These are phyloP conservation scores for Venustaconcha ellipsiformis DNA, from an alignment of 1,140 invertebrate genomes.

Conservation along the genomic window DNA sequence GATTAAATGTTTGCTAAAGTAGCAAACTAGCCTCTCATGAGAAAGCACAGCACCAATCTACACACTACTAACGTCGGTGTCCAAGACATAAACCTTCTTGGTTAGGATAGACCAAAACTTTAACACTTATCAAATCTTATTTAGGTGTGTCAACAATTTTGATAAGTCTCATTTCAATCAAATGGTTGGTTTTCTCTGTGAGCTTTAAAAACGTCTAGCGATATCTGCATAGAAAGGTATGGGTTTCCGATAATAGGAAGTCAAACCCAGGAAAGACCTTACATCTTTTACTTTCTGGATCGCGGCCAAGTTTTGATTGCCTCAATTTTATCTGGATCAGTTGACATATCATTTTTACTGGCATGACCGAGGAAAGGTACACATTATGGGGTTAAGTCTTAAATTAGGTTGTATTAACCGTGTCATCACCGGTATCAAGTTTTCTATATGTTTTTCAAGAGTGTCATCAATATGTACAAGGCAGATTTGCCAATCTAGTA, in stretches of 20 bases:
- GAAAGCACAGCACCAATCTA: neutral
- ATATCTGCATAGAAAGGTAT: constrained; percentile 9
- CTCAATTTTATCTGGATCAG: constrained; percentile 2
- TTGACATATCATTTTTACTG: neutral
- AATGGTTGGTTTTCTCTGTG: neutral
- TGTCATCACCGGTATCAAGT: constrained; percentile 60
- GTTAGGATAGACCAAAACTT: too few relatives aligned
- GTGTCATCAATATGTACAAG: too few relatives aligned
- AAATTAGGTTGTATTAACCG: constrained; percentile 43
- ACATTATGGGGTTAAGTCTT: constrained; percentile 34
- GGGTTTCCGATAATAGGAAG: constrained; percentile 15
- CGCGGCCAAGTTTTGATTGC: neutral
- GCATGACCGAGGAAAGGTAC: constrained; percentile 19
- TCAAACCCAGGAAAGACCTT: constrained; percentile 7
- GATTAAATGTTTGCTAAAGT: neutral
- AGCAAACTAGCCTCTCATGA: constrained; percentile 5
- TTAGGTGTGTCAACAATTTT: too few relatives aligned
- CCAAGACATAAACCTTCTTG: constrained; percentile 1
- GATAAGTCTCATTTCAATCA: neutral
- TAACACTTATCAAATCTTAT: too few relatives aligned
- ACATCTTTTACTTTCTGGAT: constrained; percentile 4
- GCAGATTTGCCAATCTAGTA: too few relatives aligned
- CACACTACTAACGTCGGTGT: neutral
- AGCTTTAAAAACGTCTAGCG: constrained; percentile 12
- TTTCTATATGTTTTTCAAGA: constrained; percentile 23